These are phyloP conservation scores for Cephus rjabovi DNA, from an alignment of 2,888 invertebrate genomes.

Conservation along the genomic window DNA sequence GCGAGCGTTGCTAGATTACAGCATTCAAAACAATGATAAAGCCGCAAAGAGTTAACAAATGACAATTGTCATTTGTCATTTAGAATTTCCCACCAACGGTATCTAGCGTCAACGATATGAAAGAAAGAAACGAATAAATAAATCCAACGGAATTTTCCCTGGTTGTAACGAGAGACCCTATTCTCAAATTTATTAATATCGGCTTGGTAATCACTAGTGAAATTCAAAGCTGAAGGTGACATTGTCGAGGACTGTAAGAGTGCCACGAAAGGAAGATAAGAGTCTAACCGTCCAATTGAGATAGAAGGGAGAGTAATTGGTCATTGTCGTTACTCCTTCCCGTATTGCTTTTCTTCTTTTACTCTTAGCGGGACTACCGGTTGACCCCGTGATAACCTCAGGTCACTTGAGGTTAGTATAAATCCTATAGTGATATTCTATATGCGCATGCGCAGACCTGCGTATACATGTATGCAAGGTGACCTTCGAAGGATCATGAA, in stretches of 20 bases:
- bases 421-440: not conserved
- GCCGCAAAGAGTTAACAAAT: not conserved
- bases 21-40: not conserved
- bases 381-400: not conserved
- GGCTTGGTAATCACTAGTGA: not conserved
- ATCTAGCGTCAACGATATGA: not conserved
- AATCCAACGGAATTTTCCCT: not conserved
- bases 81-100: not conserved
- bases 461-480: not conserved
- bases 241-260: not conserved
- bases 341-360: not conserved
- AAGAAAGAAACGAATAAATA: not conserved
- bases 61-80: not conserved
- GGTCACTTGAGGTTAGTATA: not conserved
- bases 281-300: conserved; percentile 24
- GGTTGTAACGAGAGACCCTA: not conserved
- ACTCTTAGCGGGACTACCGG: not conserved
- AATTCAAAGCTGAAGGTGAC: not conserved
- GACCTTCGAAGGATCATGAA: not conserved
- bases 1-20: not conserved
- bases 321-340: conserved; percentile 24
- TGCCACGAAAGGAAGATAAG: not conserved
- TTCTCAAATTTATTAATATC: not conserved
- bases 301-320: conserved; percentile 25
- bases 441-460: not conserved